phyloP scores from a whole-genome alignment of 1,140 invertebrate species.

The Polypedilum pembai region DNA sequence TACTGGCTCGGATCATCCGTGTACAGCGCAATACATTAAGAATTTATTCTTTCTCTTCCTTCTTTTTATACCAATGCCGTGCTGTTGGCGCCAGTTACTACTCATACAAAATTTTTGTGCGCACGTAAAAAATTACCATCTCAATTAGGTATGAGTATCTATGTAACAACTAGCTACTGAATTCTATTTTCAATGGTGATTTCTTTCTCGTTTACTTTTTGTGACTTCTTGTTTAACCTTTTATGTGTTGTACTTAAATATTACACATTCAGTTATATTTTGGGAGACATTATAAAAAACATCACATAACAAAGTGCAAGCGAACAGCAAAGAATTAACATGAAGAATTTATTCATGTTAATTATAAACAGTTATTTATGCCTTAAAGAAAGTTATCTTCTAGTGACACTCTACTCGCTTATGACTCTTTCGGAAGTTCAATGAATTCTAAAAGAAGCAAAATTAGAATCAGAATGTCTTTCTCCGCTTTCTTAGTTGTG shows the following conservation, averaged over 20 bases:
- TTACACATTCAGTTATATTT: too few relatives aligned
- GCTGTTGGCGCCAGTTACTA: background rate
- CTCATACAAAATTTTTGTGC: background rate
- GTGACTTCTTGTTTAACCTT: background rate
- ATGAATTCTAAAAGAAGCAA: background rate
- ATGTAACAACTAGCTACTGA: background rate
- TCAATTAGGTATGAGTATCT: slow-evolving; percentile 28
- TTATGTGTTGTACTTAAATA: background rate
- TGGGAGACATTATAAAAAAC: background rate
- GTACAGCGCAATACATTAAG: background rate
- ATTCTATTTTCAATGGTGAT: background rate
- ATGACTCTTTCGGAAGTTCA: slow-evolving; percentile 8
- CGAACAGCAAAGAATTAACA: background rate
- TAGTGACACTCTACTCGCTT: background rate
- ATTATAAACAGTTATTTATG: slow-evolving; percentile 25
- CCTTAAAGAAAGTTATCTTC: background rate
- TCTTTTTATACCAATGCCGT: background rate
- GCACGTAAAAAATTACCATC: slow-evolving; percentile 32
- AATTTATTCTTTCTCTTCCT: background rate
- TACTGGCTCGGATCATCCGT: background rate
- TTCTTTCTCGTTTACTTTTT: background rate
- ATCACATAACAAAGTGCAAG: background rate
- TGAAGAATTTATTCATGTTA: slow-evolving; percentile 23
- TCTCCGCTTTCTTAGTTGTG: too few relatives aligned
- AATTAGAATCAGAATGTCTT: background rate